These are phyloP conservation scores for Zeuzera pyrina DNA, from an alignment of 2,888 invertebrate genomes.

Conservation along the genomic window DNA sequence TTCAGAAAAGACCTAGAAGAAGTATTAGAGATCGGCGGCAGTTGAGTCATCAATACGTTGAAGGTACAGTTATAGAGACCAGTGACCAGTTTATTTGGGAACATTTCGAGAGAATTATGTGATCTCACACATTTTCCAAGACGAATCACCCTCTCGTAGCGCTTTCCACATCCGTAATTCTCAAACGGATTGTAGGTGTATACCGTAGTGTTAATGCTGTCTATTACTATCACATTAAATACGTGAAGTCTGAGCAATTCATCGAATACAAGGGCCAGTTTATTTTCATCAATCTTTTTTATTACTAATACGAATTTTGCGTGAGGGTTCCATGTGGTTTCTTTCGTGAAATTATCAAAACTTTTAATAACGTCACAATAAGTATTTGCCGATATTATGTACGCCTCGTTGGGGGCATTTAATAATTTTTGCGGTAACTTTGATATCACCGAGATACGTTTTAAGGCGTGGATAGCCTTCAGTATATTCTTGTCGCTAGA, in stretches of 20 bases:
- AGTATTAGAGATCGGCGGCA: constrained; percentile 35
- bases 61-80: constrained; percentile 38
- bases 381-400: constrained; percentile 2
- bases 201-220: constrained; percentile 24
- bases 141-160: constrained; percentile 27
- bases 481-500: constrained; percentile 10
- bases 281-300: constrained; percentile 11
- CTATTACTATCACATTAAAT: constrained; percentile 26
- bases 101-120: constrained; percentile 15
- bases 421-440: constrained; percentile 4
- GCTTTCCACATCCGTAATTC: constrained; percentile 40
- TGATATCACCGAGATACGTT: constrained; percentile 6
- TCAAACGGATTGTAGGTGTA: constrained; percentile 44
- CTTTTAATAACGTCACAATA: neutral
- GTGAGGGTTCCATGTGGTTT: constrained; percentile 26
- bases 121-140: constrained; percentile 33
- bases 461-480: constrained; percentile 8
- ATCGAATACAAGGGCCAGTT: constrained; percentile 28
- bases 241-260: constrained; percentile 26
- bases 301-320: constrained; percentile 30
- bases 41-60: constrained; percentile 26
- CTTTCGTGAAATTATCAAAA: constrained; percentile 7
- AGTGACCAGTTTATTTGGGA: constrained; percentile 25
- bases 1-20: constrained; percentile 11
- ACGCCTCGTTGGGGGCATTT: constrained; percentile 2